Evolutionary conservation across 2,113 vertebrate genomes (phyloP), one percentile per base, ranked within the genome.

Genomic region (Gnathonemus echidnorhynchus): DNA sequence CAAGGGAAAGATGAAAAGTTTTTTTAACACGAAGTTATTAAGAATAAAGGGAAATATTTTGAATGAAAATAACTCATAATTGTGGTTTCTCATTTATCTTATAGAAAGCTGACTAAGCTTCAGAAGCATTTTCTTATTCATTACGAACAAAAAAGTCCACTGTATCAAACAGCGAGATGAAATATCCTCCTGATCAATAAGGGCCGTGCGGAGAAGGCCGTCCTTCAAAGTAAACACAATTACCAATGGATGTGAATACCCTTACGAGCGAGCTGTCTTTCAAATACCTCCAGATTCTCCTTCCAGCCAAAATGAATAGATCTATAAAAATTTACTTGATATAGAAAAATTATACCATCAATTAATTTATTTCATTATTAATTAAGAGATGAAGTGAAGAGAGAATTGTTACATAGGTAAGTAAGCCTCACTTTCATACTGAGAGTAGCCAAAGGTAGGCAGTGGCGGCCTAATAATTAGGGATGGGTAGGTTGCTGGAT

Each of bases 161-260:
- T 62, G 6, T 35, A 46, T 53, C n/a, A 66, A 66, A 66, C 46
- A 42, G 53, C 31, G 24, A 52, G 21, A 21, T 83, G 88, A 89
- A 80, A 89, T 53, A 80, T 52, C 46, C 15, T 31, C 27, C 48
- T 88, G 88, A 89, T 70, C 66, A 77, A 89, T 89, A 52, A 31
- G 24, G 27, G 27, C 27, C 3, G 3, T 5, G 31, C 46, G 10
- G 2, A 49, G 27, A 80, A 9, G 7, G 1, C 70, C 66, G 45
- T 53, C 27, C 31, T 80, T 89, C 88, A 89, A 89, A 31, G 27
- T 15, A 89, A 80, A 80, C 13, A 46, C 31, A 89, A 35, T 89
- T 89, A 80, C 48, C 8, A 49, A 74, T 89, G 88, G 48, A 50
- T 80, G 27, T 31, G 48, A 80, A 89, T 89, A 24, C 46, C 24